phyloP scores from a whole-genome alignment of 2,888 invertebrate species.

The Apamea monoglypha region DNA sequence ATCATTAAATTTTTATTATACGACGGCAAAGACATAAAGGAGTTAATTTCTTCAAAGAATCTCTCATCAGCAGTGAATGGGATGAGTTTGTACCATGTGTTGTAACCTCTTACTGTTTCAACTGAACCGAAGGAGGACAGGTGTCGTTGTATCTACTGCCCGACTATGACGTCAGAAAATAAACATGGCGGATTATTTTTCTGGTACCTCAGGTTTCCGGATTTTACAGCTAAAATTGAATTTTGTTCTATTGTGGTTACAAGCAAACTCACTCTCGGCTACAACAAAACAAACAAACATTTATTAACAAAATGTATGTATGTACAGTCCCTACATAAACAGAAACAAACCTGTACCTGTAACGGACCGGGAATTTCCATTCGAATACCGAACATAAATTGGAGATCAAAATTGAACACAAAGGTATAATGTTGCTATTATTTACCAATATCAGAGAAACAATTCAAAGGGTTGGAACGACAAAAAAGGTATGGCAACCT shows the following conservation, averaged over 20 bases:
- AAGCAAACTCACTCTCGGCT: background rate
- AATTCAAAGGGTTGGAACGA: conserved; percentile 67
- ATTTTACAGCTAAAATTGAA: background rate
- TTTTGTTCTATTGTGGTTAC: conserved; percentile 6
- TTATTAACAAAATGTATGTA: conserved; percentile 46
- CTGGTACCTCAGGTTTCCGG: background rate
- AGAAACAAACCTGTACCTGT: conserved; percentile 45
- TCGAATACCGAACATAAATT: conserved; percentile 64
- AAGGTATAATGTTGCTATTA: conserved; percentile 67
- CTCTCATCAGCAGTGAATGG: background rate
- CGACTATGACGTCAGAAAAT: background rate
- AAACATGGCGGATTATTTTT: background rate
- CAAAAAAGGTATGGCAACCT: conserved; percentile 65
- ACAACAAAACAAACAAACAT: conserved; percentile 33
- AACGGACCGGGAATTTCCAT: conserved; percentile 61
- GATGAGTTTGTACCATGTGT: background rate
- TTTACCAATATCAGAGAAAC: conserved; percentile 70
- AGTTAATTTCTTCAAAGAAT: background rate
- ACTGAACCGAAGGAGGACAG: background rate
- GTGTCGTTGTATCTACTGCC: background rate
- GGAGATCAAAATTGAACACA: conserved; percentile 67
- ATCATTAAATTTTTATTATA: conserved; percentile 1
- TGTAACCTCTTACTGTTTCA: background rate
- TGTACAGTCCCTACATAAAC: conserved; percentile 46
- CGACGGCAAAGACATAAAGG: background rate